These are phyloP conservation scores for Dicycla oo DNA, from an alignment of 2,888 invertebrate species.

Conservation along the genomic window DNA sequence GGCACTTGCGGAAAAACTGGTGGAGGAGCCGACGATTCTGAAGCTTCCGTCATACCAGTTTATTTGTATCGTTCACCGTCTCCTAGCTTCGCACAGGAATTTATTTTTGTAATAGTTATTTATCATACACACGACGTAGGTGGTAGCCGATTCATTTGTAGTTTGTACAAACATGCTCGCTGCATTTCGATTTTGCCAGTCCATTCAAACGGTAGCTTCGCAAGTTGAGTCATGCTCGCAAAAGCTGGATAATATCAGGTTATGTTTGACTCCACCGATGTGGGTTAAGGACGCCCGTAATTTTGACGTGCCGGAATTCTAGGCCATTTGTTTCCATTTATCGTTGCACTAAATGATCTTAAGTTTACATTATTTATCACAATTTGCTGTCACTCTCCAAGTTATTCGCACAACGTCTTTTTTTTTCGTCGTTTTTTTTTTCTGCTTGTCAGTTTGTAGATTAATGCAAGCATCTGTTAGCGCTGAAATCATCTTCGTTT, in stretches of 20 bases:
- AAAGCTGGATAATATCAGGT: conserved; percentile 67
- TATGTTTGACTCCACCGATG: conserved; percentile 57
- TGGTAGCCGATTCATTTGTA: conserved; percentile 48
- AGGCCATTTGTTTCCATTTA: conserved; percentile 63
- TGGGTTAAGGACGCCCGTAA: conserved; percentile 69
- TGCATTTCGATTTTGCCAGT: conserved; percentile 56
- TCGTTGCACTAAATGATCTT: conserved; percentile 65
- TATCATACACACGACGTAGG: conserved; percentile 50
- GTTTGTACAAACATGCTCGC: conserved; percentile 32
- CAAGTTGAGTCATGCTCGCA: conserved; percentile 62
- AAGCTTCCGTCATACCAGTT: conserved; percentile 64
- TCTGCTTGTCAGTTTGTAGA: conserved; percentile 47
- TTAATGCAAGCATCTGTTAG: conserved; percentile 51
- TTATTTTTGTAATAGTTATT: conserved; percentile 61
- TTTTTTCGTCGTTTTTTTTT: conserved; percentile 53
- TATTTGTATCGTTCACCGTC: conserved; percentile 55
- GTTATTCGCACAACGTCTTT: conserved; percentile 35
- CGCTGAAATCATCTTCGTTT: conserved; percentile 39
- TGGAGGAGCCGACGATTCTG: conserved; percentile 20
- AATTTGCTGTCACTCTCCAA: conserved; percentile 42
- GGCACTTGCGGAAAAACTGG: conserved; percentile 43
- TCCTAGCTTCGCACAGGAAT: conserved; percentile 29
- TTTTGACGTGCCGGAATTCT: conserved; percentile 58
- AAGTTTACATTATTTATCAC: conserved; percentile 58
- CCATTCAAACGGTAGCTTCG: conserved; percentile 64